Base-by-base conservation (phyloP, 2,888 invertebrate genomes). In the Arctia plantaginis region DNA sequence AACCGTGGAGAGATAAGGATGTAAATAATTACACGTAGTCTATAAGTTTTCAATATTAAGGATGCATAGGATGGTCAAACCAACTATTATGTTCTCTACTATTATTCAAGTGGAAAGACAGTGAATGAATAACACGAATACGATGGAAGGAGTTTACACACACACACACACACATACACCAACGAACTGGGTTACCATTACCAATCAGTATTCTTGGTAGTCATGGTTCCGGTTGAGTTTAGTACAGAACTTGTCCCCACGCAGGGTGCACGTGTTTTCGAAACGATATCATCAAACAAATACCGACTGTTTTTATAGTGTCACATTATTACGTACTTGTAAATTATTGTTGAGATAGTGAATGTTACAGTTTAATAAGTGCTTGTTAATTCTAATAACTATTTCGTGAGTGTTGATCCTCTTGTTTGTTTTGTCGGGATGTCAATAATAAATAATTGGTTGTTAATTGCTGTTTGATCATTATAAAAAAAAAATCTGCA, bases 271-370 rank as follows among this genome's bases (percentile, higher is more conserved):
- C 66, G 66, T 27, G 44, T 27, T 44, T 66, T 41, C n/a, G 10
- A 41, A 27, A 30, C 44, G 30, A 67, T 30, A 67, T 30, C 12
- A 44, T 66, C 44, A 41, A 10, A 44, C 20, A 44, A 67, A 30
- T 44, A 67, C 18, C 44, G 44, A 12, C 20, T 67, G 66, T 27
- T 67, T 67, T 27, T 41, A 67, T 67, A 44, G 44, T 44, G 30
- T 27, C 12, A 66, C 10, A 13, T 18, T 44, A 3, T 67, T 67
- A 44, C 10, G 30, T 67, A 44, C 12, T 13, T 30, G 10, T 44
- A 27, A 27, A 59, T 27, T 59, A 27, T 59, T 59, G 13, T 67
- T 27, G 44, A 30, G 44, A 20, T 27, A 27, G 66, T 41, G 27
- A 30, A 67, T 20, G 30, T 44, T 44, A 20, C 18, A 20, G 44